Evolutionary conservation across 2,888 invertebrate genomes (phyloP), one percentile per base, ranked within the genome.

Genomic region (Lasioglossum marginatum): DNA sequence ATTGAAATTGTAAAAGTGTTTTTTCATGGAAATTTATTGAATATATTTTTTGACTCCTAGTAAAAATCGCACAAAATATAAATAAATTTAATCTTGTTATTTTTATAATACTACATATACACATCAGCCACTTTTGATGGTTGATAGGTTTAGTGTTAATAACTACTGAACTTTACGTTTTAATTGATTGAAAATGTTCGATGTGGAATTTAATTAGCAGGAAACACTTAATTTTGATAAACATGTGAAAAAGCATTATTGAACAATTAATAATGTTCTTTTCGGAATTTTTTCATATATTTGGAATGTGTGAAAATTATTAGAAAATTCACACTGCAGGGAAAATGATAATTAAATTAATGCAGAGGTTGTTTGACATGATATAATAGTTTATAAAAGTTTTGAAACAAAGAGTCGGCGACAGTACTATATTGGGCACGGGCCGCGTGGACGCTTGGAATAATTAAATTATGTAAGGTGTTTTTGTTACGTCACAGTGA

Each of bases 401-500:
- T 52, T 3, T 40, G 70, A 40, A 70, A n/a, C n/a, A 70, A 40
- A 70, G 70, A n/a, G 10, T 40, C 40, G 3, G 19, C 23, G 12
- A 70, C 1, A n/a, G 10, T 37, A 23, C 5, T 66, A 66, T 31
- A 68, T 60, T 37, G 23, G 43, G 16, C 16, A 71, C n/a, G n/a
- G 5, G 0, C 40, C 14, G 43, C 14, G 43, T 2, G 16, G 27
- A 71, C 5, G 37, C 43, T 71, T n/a, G n/a, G 37, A 40, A 71
- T 43, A 40, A 43, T 71, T 12, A 43, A 71, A 71, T 43, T 43
- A 43, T 40, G 43, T 37, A 37, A 68, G 34, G 23, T 68, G 23
- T 68, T 68, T 68, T 68, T 40, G 37, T 68, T 68, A 68, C 68
- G 68, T 68, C 68, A 68, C 37, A 12, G 23, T 68, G 37, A 68